Evolutionary conservation across 2,888 invertebrate species (phyloP).

Genomic region (Stenichneumon culpator): DNA sequence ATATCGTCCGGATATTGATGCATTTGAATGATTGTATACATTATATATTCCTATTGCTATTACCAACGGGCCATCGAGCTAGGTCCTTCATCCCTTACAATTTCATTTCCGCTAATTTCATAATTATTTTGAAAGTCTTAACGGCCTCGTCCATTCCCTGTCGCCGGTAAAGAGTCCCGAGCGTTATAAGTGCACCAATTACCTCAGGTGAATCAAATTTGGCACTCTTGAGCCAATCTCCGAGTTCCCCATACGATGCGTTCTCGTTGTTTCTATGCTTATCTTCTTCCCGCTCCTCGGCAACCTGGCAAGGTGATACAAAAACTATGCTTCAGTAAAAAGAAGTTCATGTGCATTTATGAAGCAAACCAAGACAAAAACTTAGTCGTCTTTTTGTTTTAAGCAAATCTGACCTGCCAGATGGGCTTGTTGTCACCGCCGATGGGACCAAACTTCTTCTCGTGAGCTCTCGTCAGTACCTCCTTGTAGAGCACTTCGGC

Average conservation of each 20-base stretch:
- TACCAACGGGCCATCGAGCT: no score
- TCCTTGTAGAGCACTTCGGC: conserved; percentile 99
- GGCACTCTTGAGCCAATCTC: conserved; percentile 99
- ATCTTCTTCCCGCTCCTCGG: conserved; percentile 99
- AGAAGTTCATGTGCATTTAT: not conserved
- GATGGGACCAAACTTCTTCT: conserved; percentile 98
- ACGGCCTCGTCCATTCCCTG: conserved; percentile 99
- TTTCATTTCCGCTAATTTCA: no score
- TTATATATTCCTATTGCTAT: no score
- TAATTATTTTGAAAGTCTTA: conserved; percentile 93
- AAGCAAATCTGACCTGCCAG: conserved; percentile 89
- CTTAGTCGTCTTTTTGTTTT: not conserved
- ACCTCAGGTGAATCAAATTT: conserved; percentile 99
- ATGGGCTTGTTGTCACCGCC: conserved; percentile 98
- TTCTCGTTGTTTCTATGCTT: conserved; percentile 96
- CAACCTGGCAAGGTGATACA: conserved; percentile 87
- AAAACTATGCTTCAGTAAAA: not conserved
- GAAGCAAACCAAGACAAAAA: not conserved
- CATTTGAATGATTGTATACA: no score
- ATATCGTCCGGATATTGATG: no score
- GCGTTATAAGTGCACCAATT: conserved; percentile 98
- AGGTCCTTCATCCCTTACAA: no score
- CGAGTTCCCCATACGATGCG: conserved; percentile 96
- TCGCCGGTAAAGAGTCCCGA: conserved; percentile 98
- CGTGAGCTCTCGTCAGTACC: conserved; percentile 98